Evolutionary conservation across 2,797 vertebrate genomes (phyloP).

Genomic region (Antennarius maculatus): DNA sequence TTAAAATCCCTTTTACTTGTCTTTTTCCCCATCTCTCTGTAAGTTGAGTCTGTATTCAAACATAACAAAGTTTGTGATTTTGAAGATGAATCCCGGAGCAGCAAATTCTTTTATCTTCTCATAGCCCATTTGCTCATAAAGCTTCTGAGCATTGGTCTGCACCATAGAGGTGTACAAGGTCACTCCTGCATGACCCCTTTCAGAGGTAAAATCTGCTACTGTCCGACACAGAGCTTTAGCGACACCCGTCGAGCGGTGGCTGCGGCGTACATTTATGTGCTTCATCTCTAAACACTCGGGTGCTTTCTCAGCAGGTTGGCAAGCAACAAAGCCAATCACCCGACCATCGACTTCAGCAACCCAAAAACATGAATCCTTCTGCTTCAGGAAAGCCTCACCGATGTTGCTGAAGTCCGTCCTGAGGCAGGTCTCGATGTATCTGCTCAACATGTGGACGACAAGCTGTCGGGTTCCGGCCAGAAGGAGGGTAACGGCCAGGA

Average conservation of each 20-base stretch:
- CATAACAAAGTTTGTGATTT: slow-evolving; percentile 78
- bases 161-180: slow-evolving; percentile 81
- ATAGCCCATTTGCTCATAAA: slow-evolving; percentile 85
- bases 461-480: slow-evolving; percentile 76
- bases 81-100: slow-evolving; percentile 59
- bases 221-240: slow-evolving; percentile 79
- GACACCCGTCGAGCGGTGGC: slow-evolving; percentile 80
- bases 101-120: slow-evolving; percentile 59
- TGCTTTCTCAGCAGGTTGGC: slow-evolving; percentile 34
- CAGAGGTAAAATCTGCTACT: slow-evolving; percentile 77
- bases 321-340: slow-evolving; percentile 80
- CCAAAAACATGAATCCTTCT: slow-evolving; percentile 80
- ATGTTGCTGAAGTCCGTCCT: slow-evolving; percentile 76
- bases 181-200: slow-evolving; percentile 72
- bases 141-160: slow-evolving; percentile 82
- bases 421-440: slow-evolving; percentile 78
- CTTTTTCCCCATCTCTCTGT: slow-evolving; percentile 17
- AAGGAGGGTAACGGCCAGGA: slow-evolving; percentile 78
- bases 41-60: slow-evolving; percentile 81
- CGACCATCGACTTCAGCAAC: slow-evolving; percentile 81
- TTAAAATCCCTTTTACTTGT: slow-evolving; percentile 10
- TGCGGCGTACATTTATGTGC: slow-evolving; percentile 80
- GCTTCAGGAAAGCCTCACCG: slow-evolving; percentile 63
- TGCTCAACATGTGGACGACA: slow-evolving; percentile 69
- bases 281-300: slow-evolving; percentile 80